A percentile compares a stretch with the other conserved stretches of the same genome.
Evolutionary conservation across 2,797 vertebrate genomes (phyloP).

Genomic region (Eulemur coronatus): DNA sequence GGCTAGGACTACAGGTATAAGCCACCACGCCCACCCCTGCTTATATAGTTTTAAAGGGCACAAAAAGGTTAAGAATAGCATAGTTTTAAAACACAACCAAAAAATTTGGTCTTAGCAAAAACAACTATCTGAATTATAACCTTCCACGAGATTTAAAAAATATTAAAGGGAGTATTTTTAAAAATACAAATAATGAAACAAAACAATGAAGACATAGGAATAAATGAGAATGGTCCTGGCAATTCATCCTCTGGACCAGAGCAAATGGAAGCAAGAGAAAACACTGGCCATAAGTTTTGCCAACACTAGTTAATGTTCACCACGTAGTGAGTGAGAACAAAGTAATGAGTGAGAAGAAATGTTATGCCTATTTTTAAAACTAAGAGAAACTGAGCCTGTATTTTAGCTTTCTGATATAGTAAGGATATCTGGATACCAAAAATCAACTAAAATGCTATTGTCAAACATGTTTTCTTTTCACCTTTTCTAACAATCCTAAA

Average conservation of each 20-base stretch:
- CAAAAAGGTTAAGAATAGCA: background rate
- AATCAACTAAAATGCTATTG: background rate
- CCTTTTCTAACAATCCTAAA: slow-evolving; percentile 20
- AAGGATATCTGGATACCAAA: background rate
- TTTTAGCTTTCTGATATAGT: background rate
- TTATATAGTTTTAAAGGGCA: background rate
- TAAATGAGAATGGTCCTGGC: background rate
- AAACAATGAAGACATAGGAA: background rate
- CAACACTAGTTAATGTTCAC: background rate
- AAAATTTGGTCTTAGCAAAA: background rate
- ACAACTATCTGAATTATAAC: background rate
- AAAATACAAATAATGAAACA: background rate
- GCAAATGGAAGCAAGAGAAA: background rate
- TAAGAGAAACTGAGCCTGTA: background rate
- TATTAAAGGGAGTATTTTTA: background rate
- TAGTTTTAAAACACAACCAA: background rate
- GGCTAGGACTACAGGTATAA: too few relatives aligned
- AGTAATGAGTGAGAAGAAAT: background rate
- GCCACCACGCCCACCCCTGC: too few relatives aligned
- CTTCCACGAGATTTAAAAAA: background rate
- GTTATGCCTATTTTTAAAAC: background rate
- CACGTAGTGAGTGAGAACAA: background rate
- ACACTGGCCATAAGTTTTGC: background rate
- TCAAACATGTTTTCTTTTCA: background rate
- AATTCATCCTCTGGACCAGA: background rate